Evolutionary conservation across 2,113 vertebrate species (phyloP).

Genomic region (Alces alces): DNA sequence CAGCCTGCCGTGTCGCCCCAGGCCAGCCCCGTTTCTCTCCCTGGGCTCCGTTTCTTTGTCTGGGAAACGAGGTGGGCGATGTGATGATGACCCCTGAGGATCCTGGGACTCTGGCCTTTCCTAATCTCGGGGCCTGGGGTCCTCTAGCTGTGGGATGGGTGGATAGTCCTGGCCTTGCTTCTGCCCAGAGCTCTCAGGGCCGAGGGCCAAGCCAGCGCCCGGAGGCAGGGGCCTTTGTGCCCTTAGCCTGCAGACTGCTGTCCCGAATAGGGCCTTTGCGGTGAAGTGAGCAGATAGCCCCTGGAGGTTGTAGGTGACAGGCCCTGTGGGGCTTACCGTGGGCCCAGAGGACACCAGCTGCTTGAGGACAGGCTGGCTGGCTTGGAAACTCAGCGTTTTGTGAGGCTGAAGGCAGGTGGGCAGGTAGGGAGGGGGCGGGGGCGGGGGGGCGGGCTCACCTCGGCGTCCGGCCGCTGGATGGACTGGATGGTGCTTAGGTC

Average conservation of each 20-base stretch:
- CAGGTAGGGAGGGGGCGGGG: accelerated
- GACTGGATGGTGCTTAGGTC: conserved; percentile 95
- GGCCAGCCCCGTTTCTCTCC: not conserved
- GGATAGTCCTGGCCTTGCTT: not conserved
- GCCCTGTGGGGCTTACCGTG: not conserved
- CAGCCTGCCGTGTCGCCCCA: not conserved
- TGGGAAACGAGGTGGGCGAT: not conserved
- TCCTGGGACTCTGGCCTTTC: not conserved
- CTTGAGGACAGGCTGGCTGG: accelerated
- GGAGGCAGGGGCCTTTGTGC: not conserved
- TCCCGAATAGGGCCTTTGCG: not conserved
- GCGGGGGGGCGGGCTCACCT: conserved; percentile 76
- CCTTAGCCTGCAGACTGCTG: not conserved
- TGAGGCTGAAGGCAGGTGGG: not conserved
- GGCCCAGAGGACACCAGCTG: not conserved
- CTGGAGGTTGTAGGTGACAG: not conserved
- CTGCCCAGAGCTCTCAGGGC: not conserved
- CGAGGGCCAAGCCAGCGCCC: not conserved
- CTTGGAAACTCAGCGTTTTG: not conserved
- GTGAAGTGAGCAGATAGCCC: not conserved
- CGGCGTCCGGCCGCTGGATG: conserved; percentile 87
- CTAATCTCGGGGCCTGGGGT: not conserved
- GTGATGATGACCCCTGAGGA: not conserved
- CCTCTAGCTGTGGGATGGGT: not conserved
- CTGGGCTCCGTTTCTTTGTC: not conserved